These are phyloP conservation scores for Callithrix jacchus DNA, from an alignment of 2,113 vertebrate species.

Conservation along the genomic window DNA sequence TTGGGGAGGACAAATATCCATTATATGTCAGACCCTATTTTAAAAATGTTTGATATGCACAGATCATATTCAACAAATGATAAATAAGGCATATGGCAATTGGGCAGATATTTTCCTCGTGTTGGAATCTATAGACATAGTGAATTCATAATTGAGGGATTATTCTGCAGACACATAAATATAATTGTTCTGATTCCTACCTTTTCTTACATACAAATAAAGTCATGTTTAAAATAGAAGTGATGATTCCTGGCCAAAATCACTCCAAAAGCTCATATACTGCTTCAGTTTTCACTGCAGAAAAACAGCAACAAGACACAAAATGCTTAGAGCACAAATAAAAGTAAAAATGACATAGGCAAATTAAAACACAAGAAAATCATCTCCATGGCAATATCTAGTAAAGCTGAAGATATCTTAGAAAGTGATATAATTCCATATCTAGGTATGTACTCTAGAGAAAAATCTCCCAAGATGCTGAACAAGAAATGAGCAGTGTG, in stretches of 20 bases:
- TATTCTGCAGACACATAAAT: not conserved
- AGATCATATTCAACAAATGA: not conserved
- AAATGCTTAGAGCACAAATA: not conserved
- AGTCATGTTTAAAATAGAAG: not conserved
- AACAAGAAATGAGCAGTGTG: not conserved
- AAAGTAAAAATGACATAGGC: not conserved
- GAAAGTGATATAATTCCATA: not conserved
- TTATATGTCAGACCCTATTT: not conserved
- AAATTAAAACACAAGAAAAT: not conserved
- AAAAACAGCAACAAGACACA: not conserved
- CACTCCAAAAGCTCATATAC: not conserved
- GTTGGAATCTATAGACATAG: not conserved
- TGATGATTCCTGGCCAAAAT: not conserved
- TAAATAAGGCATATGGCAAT: not conserved
- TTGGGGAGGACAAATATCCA: too few relatives aligned
- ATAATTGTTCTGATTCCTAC: constrained; percentile 17
- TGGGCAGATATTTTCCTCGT: not conserved
- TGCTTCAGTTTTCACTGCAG: not conserved
- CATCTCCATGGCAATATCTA: not conserved
- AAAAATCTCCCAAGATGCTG: not conserved
- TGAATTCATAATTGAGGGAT: not conserved
- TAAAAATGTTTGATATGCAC: not conserved
- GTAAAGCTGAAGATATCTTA: not conserved
- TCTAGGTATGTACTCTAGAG: not conserved
- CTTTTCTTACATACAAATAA: not conserved